These are phyloP conservation scores for Carassius carassius DNA, from an alignment of 2,113 vertebrate species.

Conservation along the genomic window DNA sequence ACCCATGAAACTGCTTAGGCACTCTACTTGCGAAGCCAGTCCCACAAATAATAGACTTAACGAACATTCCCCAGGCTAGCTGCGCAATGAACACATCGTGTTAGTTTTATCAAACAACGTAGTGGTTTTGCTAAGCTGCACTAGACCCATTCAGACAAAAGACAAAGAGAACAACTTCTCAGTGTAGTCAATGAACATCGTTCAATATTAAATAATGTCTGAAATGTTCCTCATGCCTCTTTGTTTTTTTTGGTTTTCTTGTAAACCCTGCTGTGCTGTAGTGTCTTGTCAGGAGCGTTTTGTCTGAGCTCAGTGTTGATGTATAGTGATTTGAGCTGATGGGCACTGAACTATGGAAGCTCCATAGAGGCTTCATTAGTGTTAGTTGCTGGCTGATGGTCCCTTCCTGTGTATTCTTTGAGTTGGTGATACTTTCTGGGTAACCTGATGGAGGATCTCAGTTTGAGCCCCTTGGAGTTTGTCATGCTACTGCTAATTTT, in stretches of 20 bases:
- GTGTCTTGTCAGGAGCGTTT: constrained; percentile 19
- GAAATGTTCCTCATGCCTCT: background rate
- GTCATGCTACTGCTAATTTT: constrained; percentile 15
- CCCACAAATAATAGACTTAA: background rate
- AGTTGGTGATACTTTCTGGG: constrained; percentile 37
- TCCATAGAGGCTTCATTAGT: constrained; percentile 56
- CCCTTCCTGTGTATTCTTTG: constrained; percentile 26
- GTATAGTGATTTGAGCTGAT: constrained; percentile 30
- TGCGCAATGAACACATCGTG: background rate
- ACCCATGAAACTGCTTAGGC: constrained; percentile 34
- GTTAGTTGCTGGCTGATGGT: constrained; percentile 16
- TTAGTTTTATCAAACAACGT: background rate
- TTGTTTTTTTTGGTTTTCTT: background rate
- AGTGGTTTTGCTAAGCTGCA: background rate
- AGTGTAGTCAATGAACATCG: background rate
- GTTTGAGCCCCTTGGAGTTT: constrained; percentile 10
- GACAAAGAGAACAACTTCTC: background rate
- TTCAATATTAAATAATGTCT: background rate
- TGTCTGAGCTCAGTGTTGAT: constrained; percentile 28
- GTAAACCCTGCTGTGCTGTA: background rate
- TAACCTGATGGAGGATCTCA: constrained; percentile 35
- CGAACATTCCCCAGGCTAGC: background rate
- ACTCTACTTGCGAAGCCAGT: background rate
- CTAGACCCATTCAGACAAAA: background rate
- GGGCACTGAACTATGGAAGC: constrained; percentile 15